Base-by-base conservation (phyloP, 1,140 invertebrate genomes). In the Eumaeus atala region DNA sequence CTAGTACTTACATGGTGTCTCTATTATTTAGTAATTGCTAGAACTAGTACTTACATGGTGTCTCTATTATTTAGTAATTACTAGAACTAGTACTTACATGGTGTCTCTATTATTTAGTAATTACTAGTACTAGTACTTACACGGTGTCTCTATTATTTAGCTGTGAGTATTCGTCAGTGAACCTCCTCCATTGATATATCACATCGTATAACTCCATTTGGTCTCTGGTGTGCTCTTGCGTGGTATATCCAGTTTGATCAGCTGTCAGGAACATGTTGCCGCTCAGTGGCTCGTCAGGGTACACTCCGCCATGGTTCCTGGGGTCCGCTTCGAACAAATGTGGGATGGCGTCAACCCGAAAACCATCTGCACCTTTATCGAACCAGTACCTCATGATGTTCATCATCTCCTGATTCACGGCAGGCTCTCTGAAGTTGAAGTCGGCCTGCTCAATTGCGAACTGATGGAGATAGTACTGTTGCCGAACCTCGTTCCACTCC, bases 401-500 rank as follows among this genome's bases (percentile, higher is more conserved):
- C 10, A 89, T 72, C 89, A 91, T 91, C 65, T 53, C 51, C 12
- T 53, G 21, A 40, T 42, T 16, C 2, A 53, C 51, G 6, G 38
- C 51, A 18, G 51, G 51, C 11, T 53, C 40, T 8, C 51, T 18
- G 38, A 91, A 92, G 71, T 95, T 94, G 4, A 95, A 86, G 70
- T 94, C 93, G 0, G 92, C 91, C 61, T 93, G 92, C 18, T 89
- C 88, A 0, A 68, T 60, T 0, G 88, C 79, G 67, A 93, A 93
- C 64, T 92, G 90, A 67, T 93, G 92, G 0, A 91, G 85, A 66
- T 93, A 95, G 67, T 87, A 95, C 70, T 93, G 89, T 33, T 89
- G 69, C 14, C 93, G 77, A 14, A 71, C 56, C n/a, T 89, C 79
- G 61, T 87, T 89, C 80, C 87, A 93, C 54, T 87, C 73, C 93